phyloP scores from a whole-genome alignment of 2,888 invertebrate genomes.

The Tenthredo notha region DNA sequence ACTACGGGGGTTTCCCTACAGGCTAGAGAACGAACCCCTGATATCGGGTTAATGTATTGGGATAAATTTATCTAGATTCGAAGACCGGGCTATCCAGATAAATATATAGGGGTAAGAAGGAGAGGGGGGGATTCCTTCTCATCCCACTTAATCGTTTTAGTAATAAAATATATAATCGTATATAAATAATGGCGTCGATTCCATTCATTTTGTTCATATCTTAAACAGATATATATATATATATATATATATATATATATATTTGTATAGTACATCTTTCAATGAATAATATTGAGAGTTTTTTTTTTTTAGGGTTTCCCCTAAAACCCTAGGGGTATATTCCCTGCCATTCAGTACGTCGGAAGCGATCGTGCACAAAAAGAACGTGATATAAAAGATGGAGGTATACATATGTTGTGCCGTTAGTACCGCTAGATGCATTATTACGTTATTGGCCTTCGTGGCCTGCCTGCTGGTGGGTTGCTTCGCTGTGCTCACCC shows the following conservation, averaged over 20 bases:
- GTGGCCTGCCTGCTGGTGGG: constrained; percentile 14
- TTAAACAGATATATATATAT: not conserved
- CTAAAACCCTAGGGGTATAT: not conserved
- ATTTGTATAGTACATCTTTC: not conserved
- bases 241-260: not conserved
- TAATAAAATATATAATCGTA: not conserved
- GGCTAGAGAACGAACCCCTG: not conserved
- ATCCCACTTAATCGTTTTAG: not conserved
- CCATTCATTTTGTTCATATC: not conserved
- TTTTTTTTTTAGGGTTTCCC: not conserved
- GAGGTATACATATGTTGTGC: not conserved
- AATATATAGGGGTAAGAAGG: not conserved
- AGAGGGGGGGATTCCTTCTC: not conserved
- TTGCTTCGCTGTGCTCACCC: not conserved
- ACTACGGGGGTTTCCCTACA: not conserved
- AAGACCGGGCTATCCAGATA: not conserved
- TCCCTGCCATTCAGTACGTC: not conserved
- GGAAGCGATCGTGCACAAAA: not conserved
- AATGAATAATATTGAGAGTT: not conserved
- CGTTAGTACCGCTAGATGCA: constrained; percentile 32
- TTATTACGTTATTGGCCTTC: constrained; percentile 51
- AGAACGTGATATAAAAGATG: constrained; percentile 12
- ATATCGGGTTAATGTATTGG: constrained; percentile 9
- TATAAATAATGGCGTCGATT: not conserved
- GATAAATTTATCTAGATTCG: not conserved